phyloP scores from a whole-genome alignment of 2,888 invertebrate species.

The Zeuzera pyrina region DNA sequence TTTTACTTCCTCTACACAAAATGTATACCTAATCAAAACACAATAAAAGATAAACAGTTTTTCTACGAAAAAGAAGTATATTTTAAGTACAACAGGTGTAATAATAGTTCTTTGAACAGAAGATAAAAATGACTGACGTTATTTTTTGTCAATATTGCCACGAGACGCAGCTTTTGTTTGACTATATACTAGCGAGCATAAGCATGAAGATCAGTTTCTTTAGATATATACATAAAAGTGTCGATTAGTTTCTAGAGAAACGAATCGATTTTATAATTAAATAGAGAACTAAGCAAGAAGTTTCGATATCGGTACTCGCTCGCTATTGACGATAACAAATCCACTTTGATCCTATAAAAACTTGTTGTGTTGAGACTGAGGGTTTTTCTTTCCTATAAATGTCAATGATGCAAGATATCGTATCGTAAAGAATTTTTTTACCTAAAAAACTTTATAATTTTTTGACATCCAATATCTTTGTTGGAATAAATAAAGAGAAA shows the following conservation, averaged over 20 bases:
- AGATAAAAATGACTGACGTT: too few relatives aligned
- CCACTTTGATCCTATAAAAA: slow-evolving; percentile 22
- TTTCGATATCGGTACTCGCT: slow-evolving; percentile 25
- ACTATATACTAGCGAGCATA: too few relatives aligned
- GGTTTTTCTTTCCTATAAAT: slow-evolving; percentile 15
- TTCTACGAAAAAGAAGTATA: too few relatives aligned
- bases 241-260: slow-evolving; percentile 29
- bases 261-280: slow-evolving; percentile 42
- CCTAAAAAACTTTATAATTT: slow-evolving; percentile 1
- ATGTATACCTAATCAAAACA: too few relatives aligned
- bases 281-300: slow-evolving; percentile 35
- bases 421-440: background rate
- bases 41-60: too few relatives aligned
- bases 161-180: too few relatives aligned
- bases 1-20: too few relatives aligned
- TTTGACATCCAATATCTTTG: slow-evolving; percentile 34
- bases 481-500: slow-evolving; percentile 23
- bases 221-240: too few relatives aligned
- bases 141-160: too few relatives aligned
- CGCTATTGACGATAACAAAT: slow-evolving; percentile 23
- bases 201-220: too few relatives aligned
- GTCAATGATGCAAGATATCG: slow-evolving; percentile 4
- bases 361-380: slow-evolving; percentile 14
- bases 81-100: too few relatives aligned
- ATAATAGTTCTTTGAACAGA: too few relatives aligned